phyloP scores from a whole-genome alignment of 2,113 vertebrate species.

The Calonectris borealis region DNA sequence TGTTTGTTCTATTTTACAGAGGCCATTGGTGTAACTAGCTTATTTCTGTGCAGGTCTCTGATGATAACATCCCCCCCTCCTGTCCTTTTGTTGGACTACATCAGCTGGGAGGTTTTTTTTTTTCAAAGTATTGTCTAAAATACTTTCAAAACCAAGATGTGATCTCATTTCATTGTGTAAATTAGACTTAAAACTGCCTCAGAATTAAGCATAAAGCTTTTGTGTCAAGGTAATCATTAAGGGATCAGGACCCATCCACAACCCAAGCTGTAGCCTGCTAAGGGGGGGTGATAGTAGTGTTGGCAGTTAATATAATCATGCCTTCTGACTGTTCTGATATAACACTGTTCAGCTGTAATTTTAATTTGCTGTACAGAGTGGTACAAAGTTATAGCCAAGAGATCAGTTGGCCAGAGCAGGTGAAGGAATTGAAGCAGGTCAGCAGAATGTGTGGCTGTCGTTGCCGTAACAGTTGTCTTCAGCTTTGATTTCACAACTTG shows the following conservation, averaged over 20 bases:
- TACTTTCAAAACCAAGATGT: background rate
- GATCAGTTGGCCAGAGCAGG: background rate
- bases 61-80: too few relatives aligned
- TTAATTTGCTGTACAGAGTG: background rate
- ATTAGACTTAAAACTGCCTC: background rate
- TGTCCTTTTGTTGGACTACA: fast-evolving
- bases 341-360: background rate
- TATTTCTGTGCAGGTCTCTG: background rate
- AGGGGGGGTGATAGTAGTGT: background rate
- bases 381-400: background rate
- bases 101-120: background rate
- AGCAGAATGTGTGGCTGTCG: background rate
- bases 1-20: background rate
- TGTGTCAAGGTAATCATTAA: background rate
- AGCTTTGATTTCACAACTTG: background rate
- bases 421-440: background rate
- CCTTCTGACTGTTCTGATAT: background rate
- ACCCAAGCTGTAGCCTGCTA: background rate
- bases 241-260: background rate
- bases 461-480: background rate
- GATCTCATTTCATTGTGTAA: background rate
- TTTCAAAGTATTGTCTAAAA: background rate
- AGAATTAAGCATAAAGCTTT: background rate
- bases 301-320: background rate
- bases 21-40: background rate